These are phyloP conservation scores for Platysteira castanea DNA, from an alignment of 2,113 vertebrate genomes.

Conservation along the genomic window DNA sequence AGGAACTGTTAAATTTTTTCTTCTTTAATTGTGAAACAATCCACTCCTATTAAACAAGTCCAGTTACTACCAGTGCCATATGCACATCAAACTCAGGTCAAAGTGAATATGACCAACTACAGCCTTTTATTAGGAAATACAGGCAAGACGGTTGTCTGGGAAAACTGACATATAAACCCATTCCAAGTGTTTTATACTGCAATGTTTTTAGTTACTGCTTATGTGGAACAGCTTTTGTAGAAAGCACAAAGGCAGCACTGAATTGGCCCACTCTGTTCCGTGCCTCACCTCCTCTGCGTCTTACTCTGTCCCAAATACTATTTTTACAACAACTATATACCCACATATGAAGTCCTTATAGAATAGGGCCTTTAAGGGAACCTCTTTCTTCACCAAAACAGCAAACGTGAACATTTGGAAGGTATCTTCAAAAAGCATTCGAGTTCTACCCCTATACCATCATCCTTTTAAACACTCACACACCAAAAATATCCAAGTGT, in stretches of 20 bases:
- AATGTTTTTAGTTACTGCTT: slow-evolving; percentile 24
- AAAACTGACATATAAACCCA: slow-evolving; percentile 31
- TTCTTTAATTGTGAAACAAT: slow-evolving; percentile 15
- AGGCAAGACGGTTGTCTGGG: background rate
- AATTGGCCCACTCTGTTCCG: background rate
- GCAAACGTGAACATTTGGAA: background rate
- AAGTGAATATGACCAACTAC: background rate
- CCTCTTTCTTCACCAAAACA: background rate
- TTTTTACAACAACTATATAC: background rate
- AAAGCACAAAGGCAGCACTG: slow-evolving; percentile 8
- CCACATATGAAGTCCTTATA: background rate
- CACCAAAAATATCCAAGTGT: background rate
- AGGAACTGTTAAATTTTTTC: background rate
- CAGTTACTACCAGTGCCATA: slow-evolving; percentile 9
- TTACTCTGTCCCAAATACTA: background rate
- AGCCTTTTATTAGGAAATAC: slow-evolving; percentile 29
- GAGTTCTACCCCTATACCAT: background rate
- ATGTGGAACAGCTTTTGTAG: background rate
- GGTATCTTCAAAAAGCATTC: background rate
- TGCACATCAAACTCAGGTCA: slow-evolving; percentile 20
- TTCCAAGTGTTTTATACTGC: slow-evolving; percentile 35
- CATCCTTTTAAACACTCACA: background rate
- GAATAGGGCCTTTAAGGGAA: background rate
- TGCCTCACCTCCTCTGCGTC: background rate
- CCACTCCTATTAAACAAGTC: slow-evolving; percentile 37